phyloP scores from a whole-genome alignment of 2,888 invertebrate genomes.

The Hesperia comma region DNA sequence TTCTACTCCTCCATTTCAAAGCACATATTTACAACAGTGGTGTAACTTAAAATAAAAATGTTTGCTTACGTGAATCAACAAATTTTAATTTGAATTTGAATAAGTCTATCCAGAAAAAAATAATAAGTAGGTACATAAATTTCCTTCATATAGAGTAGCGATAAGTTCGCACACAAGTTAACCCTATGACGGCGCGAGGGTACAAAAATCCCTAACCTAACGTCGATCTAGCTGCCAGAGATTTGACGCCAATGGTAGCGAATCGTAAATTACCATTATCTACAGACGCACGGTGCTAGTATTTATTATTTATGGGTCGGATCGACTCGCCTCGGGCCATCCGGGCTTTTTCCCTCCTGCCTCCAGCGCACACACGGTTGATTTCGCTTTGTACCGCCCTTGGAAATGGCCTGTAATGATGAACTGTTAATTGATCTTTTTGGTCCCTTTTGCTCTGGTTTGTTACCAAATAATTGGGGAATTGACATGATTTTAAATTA shows the following conservation, averaged over 20 bases:
- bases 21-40: no score
- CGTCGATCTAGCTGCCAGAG: constrained; percentile 75
- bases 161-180: background rate
- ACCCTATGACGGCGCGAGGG: constrained; percentile 5
- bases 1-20: no score
- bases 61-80: no score
- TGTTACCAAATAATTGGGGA: background rate
- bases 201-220: constrained; percentile 56
- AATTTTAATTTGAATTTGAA: no score
- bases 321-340: constrained; percentile 72
- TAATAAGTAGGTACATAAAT: no score
- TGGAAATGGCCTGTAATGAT: constrained; percentile 28
- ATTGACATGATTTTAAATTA: no score
- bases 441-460: background rate
- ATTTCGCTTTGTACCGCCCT: constrained; percentile 40
- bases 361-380: constrained; percentile 57
- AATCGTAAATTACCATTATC: constrained; percentile 84
- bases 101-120: no score
- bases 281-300: constrained; percentile 80
- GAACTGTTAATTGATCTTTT: constrained; percentile 29
- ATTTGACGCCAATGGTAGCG: constrained; percentile 76
- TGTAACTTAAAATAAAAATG: no score
- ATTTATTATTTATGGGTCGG: constrained; percentile 84
- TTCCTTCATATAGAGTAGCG: background rate
- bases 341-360: constrained; percentile 65